Evolutionary conservation across 2,113 vertebrate species (phyloP), one percentile per base, ranked within the genome.

Genomic region (Lepisosteus oculatus): DNA sequence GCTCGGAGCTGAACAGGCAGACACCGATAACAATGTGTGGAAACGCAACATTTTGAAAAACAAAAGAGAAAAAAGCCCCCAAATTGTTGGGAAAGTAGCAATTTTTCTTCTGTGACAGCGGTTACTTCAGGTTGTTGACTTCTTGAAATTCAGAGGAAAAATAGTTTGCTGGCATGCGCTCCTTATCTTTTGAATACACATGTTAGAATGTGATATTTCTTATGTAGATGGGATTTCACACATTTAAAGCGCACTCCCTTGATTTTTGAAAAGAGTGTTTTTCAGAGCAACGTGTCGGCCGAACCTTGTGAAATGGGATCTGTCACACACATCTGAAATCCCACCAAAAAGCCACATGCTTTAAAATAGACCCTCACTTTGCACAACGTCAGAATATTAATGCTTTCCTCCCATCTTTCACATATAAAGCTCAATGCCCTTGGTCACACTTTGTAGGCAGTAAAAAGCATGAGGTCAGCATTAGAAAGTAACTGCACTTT

Each of bases 131-230:
- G 29, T 29, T 29, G 29, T 29, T 29, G 29, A 29, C 29, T 29
- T 29, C 8, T 47, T 4, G 51, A n/a, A 14, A 68, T 15, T 41
- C 41, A 12, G 41, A 29, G 12, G 41, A 68, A 17, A 69, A 51
- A 70, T 13, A 61, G 11, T 7, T 65, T 70, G 17, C 15, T 59
- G 61, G 51, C 14, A 45, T 43, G 11, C 65, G 4, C 5, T 61
- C 72, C 67, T 74, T 74, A 74, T 74, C 73, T 74, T 45, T 57
- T 13, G 67, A 63, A 63, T 56, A 61, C 72, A 74, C 67, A 69
- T 64, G 67, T 17, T 56, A 11, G 56, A 64, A 42, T 55, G 45
- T 14, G 17, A 61, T 43, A 44, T 29, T 74, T 65, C 54, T 45
- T 45, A 59, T 70, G 55, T 44, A 7, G 8, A 70, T 44, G 15